A percentile compares a stretch with the other conserved stretches of the same genome.
phyloP scores from a whole-genome alignment of 2,888 invertebrate species.

The Steinernema hermaphroditum region DNA sequence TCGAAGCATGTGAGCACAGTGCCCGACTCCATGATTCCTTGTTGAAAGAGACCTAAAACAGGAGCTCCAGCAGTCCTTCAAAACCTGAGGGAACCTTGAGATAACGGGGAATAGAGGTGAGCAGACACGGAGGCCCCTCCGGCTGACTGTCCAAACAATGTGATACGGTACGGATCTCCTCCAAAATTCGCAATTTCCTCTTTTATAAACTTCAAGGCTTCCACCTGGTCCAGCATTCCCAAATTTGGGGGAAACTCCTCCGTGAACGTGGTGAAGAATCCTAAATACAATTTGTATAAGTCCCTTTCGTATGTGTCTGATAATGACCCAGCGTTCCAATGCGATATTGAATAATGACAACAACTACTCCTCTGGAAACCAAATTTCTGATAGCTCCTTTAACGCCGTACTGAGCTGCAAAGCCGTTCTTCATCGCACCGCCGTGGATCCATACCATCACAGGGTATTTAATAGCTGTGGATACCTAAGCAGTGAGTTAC shows the following conservation, averaged over 20 bases:
- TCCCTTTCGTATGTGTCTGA: no score
- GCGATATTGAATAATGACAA: slow-evolving; percentile 57
- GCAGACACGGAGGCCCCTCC: slow-evolving; percentile 57
- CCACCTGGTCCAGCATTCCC: slow-evolving; percentile 59
- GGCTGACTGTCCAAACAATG: slow-evolving; percentile 56
- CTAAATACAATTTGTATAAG: background rate
- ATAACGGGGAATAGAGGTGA: slow-evolving; percentile 50
- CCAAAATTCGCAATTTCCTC: slow-evolving; percentile 60
- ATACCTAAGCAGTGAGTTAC: slow-evolving; percentile 32
- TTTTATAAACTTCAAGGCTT: slow-evolving; percentile 49
- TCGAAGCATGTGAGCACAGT: slow-evolving; percentile 54
- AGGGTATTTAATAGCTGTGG: slow-evolving; percentile 39
- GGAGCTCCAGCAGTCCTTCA: background rate
- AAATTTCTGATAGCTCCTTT: slow-evolving; percentile 48
- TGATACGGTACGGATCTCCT: slow-evolving; percentile 59
- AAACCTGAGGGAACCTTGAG: slow-evolving; percentile 44
- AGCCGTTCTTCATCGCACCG: slow-evolving; percentile 31
- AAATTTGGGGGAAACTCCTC: slow-evolving; percentile 53
- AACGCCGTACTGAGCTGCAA: slow-evolving; percentile 6
- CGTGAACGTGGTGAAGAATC: slow-evolving; percentile 52
- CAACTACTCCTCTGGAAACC: slow-evolving; percentile 52
- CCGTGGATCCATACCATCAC: slow-evolving; percentile 56
- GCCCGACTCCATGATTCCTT: slow-evolving; percentile 57
- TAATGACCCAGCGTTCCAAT: slow-evolving; percentile 55
- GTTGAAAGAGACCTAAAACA: slow-evolving; percentile 53